phyloP scores from a whole-genome alignment of 2,888 invertebrate species.

The Pristionchus entomophagus region DNA sequence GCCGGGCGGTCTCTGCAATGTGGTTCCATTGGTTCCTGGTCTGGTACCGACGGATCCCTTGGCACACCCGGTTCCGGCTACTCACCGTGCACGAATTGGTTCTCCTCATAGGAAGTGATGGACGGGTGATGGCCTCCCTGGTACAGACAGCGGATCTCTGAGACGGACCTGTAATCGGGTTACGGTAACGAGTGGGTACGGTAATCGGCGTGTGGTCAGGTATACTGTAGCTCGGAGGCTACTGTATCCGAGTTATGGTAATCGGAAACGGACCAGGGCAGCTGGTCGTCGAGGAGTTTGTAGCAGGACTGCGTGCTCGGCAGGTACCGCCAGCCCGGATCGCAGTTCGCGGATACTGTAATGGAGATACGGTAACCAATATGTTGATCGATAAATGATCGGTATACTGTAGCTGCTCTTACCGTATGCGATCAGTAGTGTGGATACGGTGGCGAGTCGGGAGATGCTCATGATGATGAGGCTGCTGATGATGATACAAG shows the following conservation, averaged over 20 bases:
- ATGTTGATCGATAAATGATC: neutral
- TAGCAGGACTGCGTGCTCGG: conserved; percentile 70
- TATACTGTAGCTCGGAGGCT: no score
- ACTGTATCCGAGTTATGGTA: no score
- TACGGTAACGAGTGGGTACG: conserved; percentile 66
- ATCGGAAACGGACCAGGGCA: conserved; percentile 51
- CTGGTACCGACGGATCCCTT: neutral
- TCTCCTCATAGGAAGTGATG: conserved; percentile 67
- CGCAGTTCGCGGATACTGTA: conserved; percentile 56
- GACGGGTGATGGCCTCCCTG: conserved; percentile 72
- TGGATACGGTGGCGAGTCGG: neutral
- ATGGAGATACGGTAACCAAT: neutral
- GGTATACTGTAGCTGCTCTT: neutral
- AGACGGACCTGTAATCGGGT: conserved; percentile 54
- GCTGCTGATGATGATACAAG: neutral
- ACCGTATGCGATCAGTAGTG: conserved; percentile 11
- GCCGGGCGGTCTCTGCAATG: conserved; percentile 65
- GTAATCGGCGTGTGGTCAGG: conserved; percentile 48
- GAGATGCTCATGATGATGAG: neutral
- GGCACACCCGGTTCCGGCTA: neutral
- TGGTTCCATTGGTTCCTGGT: no score
- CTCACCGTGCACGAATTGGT: conserved; percentile 71
- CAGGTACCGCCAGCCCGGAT: conserved; percentile 70
- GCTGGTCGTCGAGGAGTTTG: conserved; percentile 62
- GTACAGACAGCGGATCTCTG: conserved; percentile 73